Conservation (phyloP, 2,113 vertebrate species). For the Cavia porcellus region DNA sequence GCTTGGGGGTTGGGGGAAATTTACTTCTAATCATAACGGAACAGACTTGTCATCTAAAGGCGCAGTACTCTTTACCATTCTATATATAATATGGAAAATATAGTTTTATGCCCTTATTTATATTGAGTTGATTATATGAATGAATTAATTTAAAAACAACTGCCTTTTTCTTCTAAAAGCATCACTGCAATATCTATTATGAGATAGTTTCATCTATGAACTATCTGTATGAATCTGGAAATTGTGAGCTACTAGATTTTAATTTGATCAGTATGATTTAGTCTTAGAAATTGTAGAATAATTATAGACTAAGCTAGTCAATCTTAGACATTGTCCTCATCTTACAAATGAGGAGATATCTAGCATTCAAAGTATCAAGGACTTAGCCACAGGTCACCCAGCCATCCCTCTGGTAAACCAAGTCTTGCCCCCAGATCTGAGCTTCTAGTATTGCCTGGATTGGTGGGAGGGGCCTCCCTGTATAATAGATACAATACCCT, state of each 20-base stretch:
- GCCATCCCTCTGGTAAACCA: not conserved
- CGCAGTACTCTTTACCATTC: conserved; percentile 44
- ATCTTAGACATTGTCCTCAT: not conserved
- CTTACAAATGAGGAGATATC: not conserved
- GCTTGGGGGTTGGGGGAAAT: conserved; percentile 37
- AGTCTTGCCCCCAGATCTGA: not conserved
- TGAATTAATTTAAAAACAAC: conserved; percentile 58
- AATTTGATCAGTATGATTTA: conserved; percentile 44
- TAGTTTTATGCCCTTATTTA: conserved; percentile 39
- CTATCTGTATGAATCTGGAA: conserved; percentile 44
- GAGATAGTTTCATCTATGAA: conserved; percentile 61
- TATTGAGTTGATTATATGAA: conserved; percentile 24
- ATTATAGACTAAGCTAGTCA: too few relatives aligned
- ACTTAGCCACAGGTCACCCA: conserved; percentile 9
- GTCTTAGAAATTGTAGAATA: conserved; percentile 44
- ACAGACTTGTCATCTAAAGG: conserved; percentile 49
- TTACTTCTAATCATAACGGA: conserved; percentile 33
- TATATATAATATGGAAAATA: conserved; percentile 58
- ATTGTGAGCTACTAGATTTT: conserved; percentile 52
- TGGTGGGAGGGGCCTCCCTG: not conserved
- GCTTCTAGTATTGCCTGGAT: not conserved
- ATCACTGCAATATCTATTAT: conserved; percentile 41
- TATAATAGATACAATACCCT: not conserved
- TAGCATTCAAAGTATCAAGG: not conserved
- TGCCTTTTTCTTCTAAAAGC: conserved; percentile 59